Conservation (phyloP, 1,140 invertebrate species). For the Macrosteles quadrilineatus region DNA sequence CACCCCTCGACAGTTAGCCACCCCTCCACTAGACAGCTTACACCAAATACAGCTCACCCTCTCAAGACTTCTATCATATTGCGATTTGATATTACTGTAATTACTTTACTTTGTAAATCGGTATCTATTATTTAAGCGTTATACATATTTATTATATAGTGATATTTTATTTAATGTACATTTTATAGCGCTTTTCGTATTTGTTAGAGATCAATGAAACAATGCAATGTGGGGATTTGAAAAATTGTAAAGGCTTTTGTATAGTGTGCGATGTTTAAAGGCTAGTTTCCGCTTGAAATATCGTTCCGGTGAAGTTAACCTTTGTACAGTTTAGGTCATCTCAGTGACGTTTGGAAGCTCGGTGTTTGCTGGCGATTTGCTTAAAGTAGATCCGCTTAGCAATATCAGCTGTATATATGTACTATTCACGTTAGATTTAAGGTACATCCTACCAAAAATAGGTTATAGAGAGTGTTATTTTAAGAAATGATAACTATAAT, state of each 20-base stretch:
- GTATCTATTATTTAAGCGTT: neutral
- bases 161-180: conserved; percentile 14
- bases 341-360: no score
- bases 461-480: neutral
- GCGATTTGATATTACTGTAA: neutral
- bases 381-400: neutral
- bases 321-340: no score
- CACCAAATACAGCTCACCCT: conserved; percentile 14
- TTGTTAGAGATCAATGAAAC: neutral
- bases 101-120: neutral
- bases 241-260: neutral
- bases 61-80: neutral
- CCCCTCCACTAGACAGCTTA: neutral
- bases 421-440: neutral
- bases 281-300: no score
- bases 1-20: neutral
- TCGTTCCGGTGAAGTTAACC: no score
- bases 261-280: no score
- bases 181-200: conserved; percentile 8
- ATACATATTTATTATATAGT: conserved; percentile 17
- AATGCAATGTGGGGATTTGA: conserved; percentile 22
- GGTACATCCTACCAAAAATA: conserved; percentile 11
- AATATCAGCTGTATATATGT: neutral
- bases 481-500: conserved; percentile 11
- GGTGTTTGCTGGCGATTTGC: neutral